phyloP scores from a whole-genome alignment of 1,140 invertebrate genomes.

The Drosophila tropicalis region DNA sequence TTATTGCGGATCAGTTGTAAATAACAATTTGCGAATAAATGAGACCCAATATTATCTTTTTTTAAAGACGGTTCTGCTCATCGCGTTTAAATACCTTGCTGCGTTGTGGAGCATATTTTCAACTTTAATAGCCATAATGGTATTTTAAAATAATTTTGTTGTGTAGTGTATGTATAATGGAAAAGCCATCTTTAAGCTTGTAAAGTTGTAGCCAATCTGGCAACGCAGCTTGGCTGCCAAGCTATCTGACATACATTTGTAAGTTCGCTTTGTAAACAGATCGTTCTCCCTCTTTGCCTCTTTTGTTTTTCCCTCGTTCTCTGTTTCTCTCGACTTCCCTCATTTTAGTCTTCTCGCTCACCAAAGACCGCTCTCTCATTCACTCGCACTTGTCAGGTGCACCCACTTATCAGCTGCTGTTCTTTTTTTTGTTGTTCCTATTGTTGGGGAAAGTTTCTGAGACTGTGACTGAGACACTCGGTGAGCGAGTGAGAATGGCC shows the following conservation, averaged over 20 bases:
- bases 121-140: no score
- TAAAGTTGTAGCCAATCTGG: constrained; percentile 38
- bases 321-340: not conserved
- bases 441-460: constrained; percentile 75
- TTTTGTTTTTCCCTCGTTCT: not conserved
- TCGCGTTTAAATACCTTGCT: no score
- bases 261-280: constrained; percentile 42
- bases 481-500: constrained; percentile 43
- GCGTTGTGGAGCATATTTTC: no score
- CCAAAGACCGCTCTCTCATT: constrained; percentile 22
- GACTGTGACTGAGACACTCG: constrained; percentile 16
- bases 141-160: not conserved
- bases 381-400: constrained; percentile 59
- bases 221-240: constrained; percentile 31
- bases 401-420: constrained; percentile 50
- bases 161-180: not conserved
- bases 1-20: no score
- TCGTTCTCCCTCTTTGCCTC: constrained; percentile 6
- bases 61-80: no score
- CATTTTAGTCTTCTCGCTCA: constrained; percentile 15
- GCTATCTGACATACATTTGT: constrained; percentile 11
- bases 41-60: no score
- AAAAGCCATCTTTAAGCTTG: constrained; percentile 52
- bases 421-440: constrained; percentile 33
- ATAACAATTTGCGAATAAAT: no score